phyloP scores from a whole-genome alignment of 2,888 invertebrate species.

The Acronicta alni region DNA sequence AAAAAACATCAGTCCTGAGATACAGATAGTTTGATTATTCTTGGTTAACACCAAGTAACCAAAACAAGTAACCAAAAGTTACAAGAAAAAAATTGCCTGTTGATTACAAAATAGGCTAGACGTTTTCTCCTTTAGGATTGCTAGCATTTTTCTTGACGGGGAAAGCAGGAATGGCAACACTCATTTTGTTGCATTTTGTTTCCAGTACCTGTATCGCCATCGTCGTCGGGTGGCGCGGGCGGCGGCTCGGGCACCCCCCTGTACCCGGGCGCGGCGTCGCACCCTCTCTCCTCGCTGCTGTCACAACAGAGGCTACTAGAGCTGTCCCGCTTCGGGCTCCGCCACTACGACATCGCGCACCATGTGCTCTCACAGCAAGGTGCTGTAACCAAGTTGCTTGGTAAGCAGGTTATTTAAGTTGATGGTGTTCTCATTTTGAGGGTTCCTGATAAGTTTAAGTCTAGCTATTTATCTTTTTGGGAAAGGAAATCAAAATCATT shows the following conservation, averaged over 20 bases:
- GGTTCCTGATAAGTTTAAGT: no score
- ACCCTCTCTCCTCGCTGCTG: conserved; percentile 92
- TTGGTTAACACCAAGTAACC: no score
- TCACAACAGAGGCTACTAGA: conserved; percentile 95
- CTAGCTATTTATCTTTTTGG: no score
- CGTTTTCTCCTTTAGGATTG: no score
- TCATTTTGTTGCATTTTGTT: conserved; percentile 54
- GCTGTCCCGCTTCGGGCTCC: conserved; percentile 93
- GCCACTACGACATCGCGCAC: conserved; percentile 97
- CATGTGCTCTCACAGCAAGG: conserved; percentile 97
- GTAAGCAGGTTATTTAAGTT: conserved; percentile 88
- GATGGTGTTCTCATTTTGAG: neutral
- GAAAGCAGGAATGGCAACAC: neutral
- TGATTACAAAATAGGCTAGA: no score
- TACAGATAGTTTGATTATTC: no score
- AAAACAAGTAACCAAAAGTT: no score
- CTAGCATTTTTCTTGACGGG: no score
- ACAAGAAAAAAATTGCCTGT: no score
- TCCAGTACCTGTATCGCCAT: conserved; percentile 89
- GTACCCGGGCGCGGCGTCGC: conserved; percentile 85
- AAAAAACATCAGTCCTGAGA: no score
- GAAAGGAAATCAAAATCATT: no score
- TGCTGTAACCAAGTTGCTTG: conserved; percentile 96
- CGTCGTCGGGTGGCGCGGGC: conserved; percentile 85
- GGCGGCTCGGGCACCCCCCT: conserved; percentile 83